These are phyloP conservation scores for Orgyia antiqua DNA, from an alignment of 2,888 invertebrate species.

Conservation along the genomic window DNA sequence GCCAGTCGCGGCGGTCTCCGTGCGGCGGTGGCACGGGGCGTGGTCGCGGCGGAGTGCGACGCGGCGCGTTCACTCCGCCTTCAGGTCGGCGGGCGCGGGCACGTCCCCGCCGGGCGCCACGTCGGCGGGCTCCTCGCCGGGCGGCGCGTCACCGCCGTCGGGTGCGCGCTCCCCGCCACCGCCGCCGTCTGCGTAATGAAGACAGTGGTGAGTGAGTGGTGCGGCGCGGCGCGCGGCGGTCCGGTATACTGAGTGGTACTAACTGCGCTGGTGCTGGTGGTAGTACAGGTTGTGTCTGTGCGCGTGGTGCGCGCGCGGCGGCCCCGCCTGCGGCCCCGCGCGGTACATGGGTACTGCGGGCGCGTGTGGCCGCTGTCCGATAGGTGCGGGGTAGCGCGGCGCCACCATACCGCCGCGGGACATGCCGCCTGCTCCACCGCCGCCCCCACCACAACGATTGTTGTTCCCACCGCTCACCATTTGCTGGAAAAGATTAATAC, in stretches of 20 bases:
- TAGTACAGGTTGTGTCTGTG: conserved; percentile 52
- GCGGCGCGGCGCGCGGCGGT: conserved; percentile 7
- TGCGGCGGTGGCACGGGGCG: conserved; percentile 20
- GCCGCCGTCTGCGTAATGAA: conserved; percentile 37
- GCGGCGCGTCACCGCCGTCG: conserved; percentile 38
- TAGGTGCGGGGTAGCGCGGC: conserved; percentile 76
- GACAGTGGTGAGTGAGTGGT: conserved; percentile 18
- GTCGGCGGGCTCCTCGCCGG: conserved; percentile 32
- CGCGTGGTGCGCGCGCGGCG: conserved; percentile 28
- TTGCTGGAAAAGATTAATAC: conserved; percentile 26
- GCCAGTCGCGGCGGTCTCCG: conserved; percentile 11
- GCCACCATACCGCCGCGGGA: conserved; percentile 49
- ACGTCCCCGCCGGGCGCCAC: conserved; percentile 31
- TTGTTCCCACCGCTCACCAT: conserved; percentile 58
- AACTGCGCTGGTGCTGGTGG: conserved; percentile 70
- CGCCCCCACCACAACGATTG: conserved; percentile 50
- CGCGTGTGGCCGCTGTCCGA: conserved; percentile 71
- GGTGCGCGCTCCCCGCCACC: conserved; percentile 46
- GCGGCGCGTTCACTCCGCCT: conserved; percentile 42
- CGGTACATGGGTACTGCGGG: conserved; percentile 59
- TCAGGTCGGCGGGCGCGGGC: conserved; percentile 32
- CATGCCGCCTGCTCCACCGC: conserved; percentile 36
- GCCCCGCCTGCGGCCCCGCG: conserved; percentile 28
- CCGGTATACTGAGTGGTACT: conserved; percentile 32
- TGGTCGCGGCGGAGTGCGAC: conserved; percentile 25